A percentile compares a stretch with the other conserved stretches of the same genome.
Conservation (phyloP, 2,888 invertebrate species). For the Cyrtodaria siliqua region DNA sequence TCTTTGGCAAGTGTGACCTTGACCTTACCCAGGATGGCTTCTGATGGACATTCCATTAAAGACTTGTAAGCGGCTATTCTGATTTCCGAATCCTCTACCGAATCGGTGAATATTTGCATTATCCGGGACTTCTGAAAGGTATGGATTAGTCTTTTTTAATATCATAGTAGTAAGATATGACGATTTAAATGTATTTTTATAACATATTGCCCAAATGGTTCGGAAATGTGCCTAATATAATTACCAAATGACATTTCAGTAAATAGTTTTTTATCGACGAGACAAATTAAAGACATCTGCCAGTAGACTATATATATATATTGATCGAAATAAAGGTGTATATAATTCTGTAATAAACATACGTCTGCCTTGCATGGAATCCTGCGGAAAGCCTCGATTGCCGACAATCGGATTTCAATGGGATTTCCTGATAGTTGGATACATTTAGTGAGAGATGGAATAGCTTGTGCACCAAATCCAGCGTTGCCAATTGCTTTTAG, state of each 20-base stretch:
- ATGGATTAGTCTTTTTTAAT: not conserved
- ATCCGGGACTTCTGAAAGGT: conserved; percentile 74
- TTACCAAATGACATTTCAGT: no score
- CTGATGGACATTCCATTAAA: conserved; percentile 95
- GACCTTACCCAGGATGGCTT: conserved; percentile 91
- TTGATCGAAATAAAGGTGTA: no score
- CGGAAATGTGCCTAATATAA: no score
- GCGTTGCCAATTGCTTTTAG: conserved; percentile 96
- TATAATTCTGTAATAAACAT: conserved; percentile 62
- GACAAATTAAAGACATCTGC: no score
- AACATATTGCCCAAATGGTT: no score
- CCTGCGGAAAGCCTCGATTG: conserved; percentile 92
- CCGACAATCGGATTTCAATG: conserved; percentile 91
- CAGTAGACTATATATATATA: no score
- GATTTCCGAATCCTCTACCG: conserved; percentile 92
- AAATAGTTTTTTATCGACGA: no score
- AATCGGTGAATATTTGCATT: conserved; percentile 90
- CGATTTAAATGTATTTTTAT: not conserved
- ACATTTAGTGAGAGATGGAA: conserved; percentile 77
- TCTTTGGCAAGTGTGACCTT: conserved; percentile 86
- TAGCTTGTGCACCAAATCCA: conserved; percentile 89
- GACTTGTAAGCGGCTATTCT: conserved; percentile 95
- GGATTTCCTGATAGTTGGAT: conserved; percentile 88
- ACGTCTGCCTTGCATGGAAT: conserved; percentile 89
- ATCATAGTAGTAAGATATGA: not conserved